These are phyloP conservation scores for Chrysomela aeneicollis DNA, from an alignment of 2,888 invertebrate species.

Conservation along the genomic window DNA sequence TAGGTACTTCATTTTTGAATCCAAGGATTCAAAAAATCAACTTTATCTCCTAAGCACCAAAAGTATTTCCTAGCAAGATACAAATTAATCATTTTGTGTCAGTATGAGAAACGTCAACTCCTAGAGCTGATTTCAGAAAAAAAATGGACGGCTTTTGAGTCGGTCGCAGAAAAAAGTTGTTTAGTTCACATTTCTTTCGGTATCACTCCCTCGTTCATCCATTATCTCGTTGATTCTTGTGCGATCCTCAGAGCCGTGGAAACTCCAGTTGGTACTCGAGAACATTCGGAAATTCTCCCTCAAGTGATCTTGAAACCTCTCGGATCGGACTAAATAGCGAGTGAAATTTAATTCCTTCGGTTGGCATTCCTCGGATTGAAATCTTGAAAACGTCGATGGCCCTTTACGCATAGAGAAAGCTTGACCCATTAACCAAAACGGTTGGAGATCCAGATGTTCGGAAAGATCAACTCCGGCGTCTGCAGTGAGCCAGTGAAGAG, in stretches of 20 bases:
- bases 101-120: too few species aligned
- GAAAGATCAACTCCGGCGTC: neutral
- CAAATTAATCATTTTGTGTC: too few species aligned
- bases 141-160: too few species aligned
- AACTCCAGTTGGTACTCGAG: neutral
- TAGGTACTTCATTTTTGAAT: too few species aligned
- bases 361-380: neutral
- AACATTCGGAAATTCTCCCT: neutral
- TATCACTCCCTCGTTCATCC: neutral
- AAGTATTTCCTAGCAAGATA: too few species aligned
- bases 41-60: too few species aligned
- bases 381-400: neutral
- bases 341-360: neutral
- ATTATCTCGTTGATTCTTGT: neutral
- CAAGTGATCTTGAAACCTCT: neutral
- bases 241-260: neutral
- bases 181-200: too few species aligned
- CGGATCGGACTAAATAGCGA: neutral
- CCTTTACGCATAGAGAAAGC: neutral
- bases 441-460: neutral
- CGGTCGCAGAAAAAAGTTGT: too few species aligned
- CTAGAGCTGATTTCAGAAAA: too few species aligned
- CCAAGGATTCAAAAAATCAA: too few species aligned
- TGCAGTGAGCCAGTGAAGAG: too few species aligned
- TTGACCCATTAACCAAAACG: neutral